Conservation (phyloP, 2,113 vertebrate genomes). For the Mastomys natalensis region DNA sequence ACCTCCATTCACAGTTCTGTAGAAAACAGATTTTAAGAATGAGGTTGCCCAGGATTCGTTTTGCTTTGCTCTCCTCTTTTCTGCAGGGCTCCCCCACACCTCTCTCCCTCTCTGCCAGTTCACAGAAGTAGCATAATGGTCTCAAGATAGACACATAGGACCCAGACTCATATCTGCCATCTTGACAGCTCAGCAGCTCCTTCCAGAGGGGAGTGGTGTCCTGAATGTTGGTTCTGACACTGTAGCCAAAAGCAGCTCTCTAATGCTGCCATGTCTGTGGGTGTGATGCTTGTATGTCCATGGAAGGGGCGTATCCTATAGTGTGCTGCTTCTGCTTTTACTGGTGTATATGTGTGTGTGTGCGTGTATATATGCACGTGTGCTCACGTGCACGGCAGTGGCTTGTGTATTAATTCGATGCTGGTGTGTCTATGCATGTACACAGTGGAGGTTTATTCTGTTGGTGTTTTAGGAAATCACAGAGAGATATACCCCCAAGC, state of each 20-base stretch:
- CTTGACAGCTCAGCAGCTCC: background rate
- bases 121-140: background rate
- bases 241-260: background rate
- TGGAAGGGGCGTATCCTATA: background rate
- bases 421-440: background rate
- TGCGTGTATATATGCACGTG: background rate
- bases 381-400: background rate
- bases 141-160: background rate
- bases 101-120: background rate
- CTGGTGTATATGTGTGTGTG: background rate
- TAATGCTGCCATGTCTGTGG: background rate
- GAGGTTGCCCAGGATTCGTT: background rate
- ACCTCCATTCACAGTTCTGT: background rate
- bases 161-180: background rate
- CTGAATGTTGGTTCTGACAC: background rate
- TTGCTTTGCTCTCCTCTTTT: background rate
- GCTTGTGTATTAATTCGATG: background rate
- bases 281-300: background rate
- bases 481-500: background rate
- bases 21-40: background rate
- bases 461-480: conserved; percentile 7
- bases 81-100: too few species aligned
- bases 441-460: background rate
- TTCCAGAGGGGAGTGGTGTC: background rate
- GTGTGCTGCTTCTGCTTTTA: background rate